A percentile compares a stretch with the other conserved stretches of the same genome.
phyloP scores from a whole-genome alignment of 2,888 invertebrate genomes.

The Stenotaenia linearis region DNA sequence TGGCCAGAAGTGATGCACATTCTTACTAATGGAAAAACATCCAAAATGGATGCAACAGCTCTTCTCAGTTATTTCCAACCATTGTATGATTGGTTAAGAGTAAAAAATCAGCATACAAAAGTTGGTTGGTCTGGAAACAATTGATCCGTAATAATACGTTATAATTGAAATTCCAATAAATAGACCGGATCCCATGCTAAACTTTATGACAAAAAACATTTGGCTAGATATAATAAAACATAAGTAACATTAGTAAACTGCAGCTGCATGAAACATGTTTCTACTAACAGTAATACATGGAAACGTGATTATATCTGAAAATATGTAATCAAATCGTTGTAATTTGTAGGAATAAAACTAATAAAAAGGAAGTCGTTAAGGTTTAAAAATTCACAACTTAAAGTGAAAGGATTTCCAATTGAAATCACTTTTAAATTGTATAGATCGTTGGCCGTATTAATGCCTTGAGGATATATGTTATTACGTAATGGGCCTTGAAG shows the following conservation, averaged over 20 bases:
- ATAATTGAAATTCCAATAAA: background rate
- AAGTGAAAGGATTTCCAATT: no score
- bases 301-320: background rate
- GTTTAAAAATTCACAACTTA: no score
- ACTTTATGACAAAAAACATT: no score
- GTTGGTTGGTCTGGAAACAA: constrained; percentile 60
- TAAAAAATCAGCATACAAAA: constrained; percentile 60
- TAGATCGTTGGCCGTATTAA: background rate
- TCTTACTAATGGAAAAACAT: constrained; percentile 60
- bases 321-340: no score
- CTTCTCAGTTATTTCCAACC: constrained; percentile 77
- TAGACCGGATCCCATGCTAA: no score
- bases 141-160: background rate
- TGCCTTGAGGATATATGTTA: background rate
- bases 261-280: background rate
- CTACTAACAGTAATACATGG: background rate
- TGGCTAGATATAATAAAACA: background rate
- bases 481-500: background rate
- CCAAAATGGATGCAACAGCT: constrained; percentile 65
- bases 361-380: no score
- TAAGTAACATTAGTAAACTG: background rate
- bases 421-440: background rate
- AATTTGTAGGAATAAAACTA: no score
- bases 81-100: constrained; percentile 45
- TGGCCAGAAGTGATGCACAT: constrained; percentile 69